Percentiles rank a stretch among this genome's conserved stretches.
These are phyloP conservation scores for Syngnathus typhle DNA, from an alignment of 2,113 vertebrate species.

Conservation along the genomic window DNA sequence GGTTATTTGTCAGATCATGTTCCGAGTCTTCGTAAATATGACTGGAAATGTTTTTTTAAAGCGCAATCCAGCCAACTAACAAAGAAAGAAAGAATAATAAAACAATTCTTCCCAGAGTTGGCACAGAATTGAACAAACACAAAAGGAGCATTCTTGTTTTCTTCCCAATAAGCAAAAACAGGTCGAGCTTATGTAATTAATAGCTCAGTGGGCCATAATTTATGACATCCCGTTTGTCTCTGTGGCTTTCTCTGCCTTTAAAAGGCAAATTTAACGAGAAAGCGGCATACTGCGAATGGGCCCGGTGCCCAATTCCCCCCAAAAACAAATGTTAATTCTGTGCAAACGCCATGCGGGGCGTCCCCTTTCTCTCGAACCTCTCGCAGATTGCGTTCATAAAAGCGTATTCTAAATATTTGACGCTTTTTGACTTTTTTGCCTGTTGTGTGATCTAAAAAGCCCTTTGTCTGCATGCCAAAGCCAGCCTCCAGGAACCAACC, in stretches of 20 bases:
- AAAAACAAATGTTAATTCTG: conserved; percentile 2
- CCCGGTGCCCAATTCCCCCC: conserved; percentile 1
- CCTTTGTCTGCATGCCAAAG: background rate
- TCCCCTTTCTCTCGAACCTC: background rate
- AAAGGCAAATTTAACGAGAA: conserved; percentile 9
- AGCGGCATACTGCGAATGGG: background rate
- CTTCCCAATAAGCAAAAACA: background rate
- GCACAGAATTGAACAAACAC: background rate
- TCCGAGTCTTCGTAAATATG: background rate
- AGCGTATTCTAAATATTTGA: conserved; percentile 14
- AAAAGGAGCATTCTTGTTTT: background rate
- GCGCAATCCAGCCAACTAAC: background rate
- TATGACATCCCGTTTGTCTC: conserved; percentile 4
- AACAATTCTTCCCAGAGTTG: background rate
- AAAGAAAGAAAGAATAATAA: background rate
- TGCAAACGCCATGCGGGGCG: background rate
- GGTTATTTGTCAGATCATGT: background rate
- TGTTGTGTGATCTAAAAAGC: conserved; percentile 18
- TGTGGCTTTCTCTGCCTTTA: conserved; percentile 4
- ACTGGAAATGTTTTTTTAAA: background rate
- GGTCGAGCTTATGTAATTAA: background rate
- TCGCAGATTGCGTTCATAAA: conserved; percentile 5
- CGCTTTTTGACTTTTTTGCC: conserved; percentile 7
- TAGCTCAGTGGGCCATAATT: conserved; percentile 6
- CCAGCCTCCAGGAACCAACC: conserved; percentile 1